Evolutionary conservation across 2,113 vertebrate genomes (phyloP), one percentile per base, ranked within the genome.

Genomic region (Helogale parvula): DNA sequence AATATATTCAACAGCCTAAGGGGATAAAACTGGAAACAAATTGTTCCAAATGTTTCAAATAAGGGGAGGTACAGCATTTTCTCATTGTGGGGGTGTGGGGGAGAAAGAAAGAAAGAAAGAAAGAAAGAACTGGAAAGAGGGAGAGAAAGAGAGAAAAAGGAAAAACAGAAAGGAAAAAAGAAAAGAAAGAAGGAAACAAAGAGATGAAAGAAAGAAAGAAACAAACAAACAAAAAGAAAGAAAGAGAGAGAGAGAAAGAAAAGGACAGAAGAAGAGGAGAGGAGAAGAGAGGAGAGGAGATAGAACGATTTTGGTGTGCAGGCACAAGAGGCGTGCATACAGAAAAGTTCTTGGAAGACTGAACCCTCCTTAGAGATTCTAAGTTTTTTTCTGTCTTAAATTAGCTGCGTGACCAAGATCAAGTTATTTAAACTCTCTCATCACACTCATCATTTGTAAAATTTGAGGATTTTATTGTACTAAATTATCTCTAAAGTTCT

Each of bases 11-110:
- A 89, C 95, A 45, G 2, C 71, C 5, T 47, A 38, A 68, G 5
- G 66, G n/a, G 7, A 38, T 77, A 11, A 93, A 96, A 76, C 19
- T 71, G 35, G 29, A 88, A 80, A 79, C 66, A 91, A 92, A 84
- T 54, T 38, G 29, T 65, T 96, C 85, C 3, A 95, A 92, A 89
- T 60, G 31, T 50, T 68, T 68, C 11, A 77, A n/a, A 69, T n/a
- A 23, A 60, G 57, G 57, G 57, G 57, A 60, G 57, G 96, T 12
- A 0, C 57, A 8, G 10, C 7, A 29, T 60, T 87, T 88, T 66
- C 50, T 68, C 15, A 47, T 12, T 85, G 7, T 93, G 17, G 92
- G 54, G 7, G 0, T 19, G 6, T n/a, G 4, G n/a, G 9, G 13
- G 5, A 45, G 38, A 15, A 23, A 23, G 27, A 15, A 81, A 85